Evolutionary conservation across 23 tunicate genomes (phyloP).

Genomic region (Trididemnum nubilum): DNA sequence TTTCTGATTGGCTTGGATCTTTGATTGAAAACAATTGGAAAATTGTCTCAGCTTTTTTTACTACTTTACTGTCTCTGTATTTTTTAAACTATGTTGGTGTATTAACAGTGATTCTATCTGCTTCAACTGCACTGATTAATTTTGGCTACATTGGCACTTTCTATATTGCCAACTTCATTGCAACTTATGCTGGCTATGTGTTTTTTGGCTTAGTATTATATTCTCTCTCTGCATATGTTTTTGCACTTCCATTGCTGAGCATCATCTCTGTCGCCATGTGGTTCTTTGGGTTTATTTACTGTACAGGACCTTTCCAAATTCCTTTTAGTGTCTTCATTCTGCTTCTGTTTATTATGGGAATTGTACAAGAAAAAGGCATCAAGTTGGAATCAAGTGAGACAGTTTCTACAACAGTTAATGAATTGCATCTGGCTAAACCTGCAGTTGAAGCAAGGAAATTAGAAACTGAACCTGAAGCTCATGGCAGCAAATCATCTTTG

Average conservation of each 20-base stretch:
- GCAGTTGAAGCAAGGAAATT: no score
- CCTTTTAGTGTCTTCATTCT: conserved; percentile 37
- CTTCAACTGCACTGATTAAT: not conserved
- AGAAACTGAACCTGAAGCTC: no score
- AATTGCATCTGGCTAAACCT: not conserved
- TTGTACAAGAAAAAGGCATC: not conserved
- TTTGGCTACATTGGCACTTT: not conserved
- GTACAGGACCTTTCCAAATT: conserved; percentile 41
- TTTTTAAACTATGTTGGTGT: conserved; percentile 31
- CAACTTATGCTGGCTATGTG: not conserved
- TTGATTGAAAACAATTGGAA: conserved; percentile 48
- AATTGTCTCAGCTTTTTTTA: conserved; percentile 15
- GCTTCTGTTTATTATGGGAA: conserved; percentile 23
- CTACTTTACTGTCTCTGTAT: conserved; percentile 30
- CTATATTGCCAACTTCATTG: not conserved
- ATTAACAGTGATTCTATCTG: not conserved
- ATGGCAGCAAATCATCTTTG: not conserved
- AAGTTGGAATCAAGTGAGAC: not conserved
- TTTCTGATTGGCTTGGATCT: conserved; percentile 71
- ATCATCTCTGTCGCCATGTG: conserved; percentile 1
- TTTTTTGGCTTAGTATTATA: not conserved
- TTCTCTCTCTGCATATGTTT: conserved; percentile 4
- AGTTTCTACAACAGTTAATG: not conserved
- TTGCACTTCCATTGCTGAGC: not conserved
- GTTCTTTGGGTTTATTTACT: conserved; percentile 14